Evolutionary conservation across 2,888 invertebrate genomes (phyloP).

Genomic region (Lycophotia porphyrea): DNA sequence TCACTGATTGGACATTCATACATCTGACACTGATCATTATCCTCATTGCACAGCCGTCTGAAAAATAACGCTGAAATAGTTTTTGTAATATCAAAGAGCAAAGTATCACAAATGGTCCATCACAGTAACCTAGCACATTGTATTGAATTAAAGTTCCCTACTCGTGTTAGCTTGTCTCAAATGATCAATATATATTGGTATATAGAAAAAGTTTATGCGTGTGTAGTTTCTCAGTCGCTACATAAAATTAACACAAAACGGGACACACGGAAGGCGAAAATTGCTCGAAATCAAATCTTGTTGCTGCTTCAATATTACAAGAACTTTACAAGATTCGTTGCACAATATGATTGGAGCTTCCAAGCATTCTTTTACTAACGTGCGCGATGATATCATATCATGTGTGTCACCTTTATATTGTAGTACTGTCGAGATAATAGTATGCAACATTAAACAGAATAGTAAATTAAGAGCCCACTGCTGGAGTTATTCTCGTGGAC

Average conservation of each 20-base stretch:
- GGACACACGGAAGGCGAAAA: conserved; percentile 88
- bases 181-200: conserved; percentile 55
- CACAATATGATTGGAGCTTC: conserved; percentile 90
- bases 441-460: conserved; percentile 71
- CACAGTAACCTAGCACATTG: conserved; percentile 65
- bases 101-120: conserved; percentile 61
- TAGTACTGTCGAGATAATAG: conserved; percentile 71
- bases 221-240: conserved; percentile 87
- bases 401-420: conserved; percentile 90
- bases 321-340: conserved; percentile 90
- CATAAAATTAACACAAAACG: conserved; percentile 83
- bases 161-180: conserved; percentile 49
- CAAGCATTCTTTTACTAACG: conserved; percentile 88
- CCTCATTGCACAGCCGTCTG: conserved; percentile 89
- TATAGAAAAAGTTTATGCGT: conserved; percentile 77
- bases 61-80: conserved; percentile 86
- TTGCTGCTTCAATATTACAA: conserved; percentile 90
- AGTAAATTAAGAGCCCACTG: conserved; percentile 77
- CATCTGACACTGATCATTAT: conserved; percentile 87
- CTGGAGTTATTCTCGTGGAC: conserved; percentile 81
- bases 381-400: conserved; percentile 78
- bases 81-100: conserved; percentile 90
- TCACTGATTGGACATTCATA: conserved; percentile 88
- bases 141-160: conserved; percentile 68
- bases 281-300: conserved; percentile 86